phyloP scores from a whole-genome alignment of 2,888 invertebrate genomes.

The Oxyscelio sp. region DNA sequence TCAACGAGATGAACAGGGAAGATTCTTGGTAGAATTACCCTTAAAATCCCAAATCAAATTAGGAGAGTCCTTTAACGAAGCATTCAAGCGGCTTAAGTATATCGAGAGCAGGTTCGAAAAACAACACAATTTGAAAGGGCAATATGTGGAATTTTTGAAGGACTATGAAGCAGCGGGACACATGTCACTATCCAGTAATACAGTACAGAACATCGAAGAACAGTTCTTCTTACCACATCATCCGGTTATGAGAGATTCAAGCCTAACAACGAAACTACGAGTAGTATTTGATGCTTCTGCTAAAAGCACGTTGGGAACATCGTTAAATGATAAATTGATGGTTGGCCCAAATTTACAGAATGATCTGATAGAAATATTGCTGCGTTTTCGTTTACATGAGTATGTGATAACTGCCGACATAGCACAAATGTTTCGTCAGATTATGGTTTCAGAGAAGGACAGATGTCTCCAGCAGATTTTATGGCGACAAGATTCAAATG shows the following conservation, averaged over 20 bases:
- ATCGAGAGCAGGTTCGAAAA: slow-evolving; percentile 1
- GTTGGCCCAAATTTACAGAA: slow-evolving; percentile 57
- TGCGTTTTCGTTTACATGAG: slow-evolving; percentile 53
- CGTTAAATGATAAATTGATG: slow-evolving; percentile 46
- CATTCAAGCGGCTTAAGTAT: not conserved
- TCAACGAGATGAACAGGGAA: not conserved
- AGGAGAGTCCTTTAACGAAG: slow-evolving; percentile 5
- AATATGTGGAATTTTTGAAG: slow-evolving; percentile 12
- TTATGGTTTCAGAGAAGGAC: slow-evolving; percentile 39
- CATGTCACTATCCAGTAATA: not conserved
- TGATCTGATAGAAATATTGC: slow-evolving; percentile 32
- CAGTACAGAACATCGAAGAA: not conserved
- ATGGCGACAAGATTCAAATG: slow-evolving; percentile 41
- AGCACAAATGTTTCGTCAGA: slow-evolving; percentile 51
- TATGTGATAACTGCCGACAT: slow-evolving; percentile 59
- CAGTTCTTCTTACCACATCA: slow-evolving; percentile 67
- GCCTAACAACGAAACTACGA: slow-evolving; percentile 52
- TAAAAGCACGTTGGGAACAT: slow-evolving; percentile 14
- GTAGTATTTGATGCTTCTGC: slow-evolving; percentile 60
- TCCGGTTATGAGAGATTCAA: slow-evolving; percentile 39
- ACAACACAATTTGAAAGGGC: not conserved
- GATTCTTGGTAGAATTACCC: not conserved
- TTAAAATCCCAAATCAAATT: slow-evolving; percentile 1
- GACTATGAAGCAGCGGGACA: slow-evolving; percentile 18
- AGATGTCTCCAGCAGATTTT: slow-evolving; percentile 46